Evolutionary conservation across 1,140 invertebrate genomes (phyloP), one percentile per base, ranked within the genome.

Genomic region (Sarcophaga bullata): DNA sequence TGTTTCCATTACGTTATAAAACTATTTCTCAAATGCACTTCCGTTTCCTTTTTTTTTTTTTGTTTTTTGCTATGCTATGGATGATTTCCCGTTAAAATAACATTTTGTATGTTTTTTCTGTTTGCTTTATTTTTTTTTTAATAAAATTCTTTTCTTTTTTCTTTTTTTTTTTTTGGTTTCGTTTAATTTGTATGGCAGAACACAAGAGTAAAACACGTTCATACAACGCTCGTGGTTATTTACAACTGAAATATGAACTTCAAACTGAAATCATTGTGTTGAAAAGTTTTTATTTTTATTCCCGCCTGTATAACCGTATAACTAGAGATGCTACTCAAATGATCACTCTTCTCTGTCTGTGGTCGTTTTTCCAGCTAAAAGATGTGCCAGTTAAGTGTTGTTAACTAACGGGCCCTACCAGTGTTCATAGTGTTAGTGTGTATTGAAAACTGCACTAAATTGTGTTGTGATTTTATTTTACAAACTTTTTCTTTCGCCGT

Each of bases 241-340:
- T 78, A 52, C 75, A 78, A 78, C 75, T 80, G 52, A 48, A 80
- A 46, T 62, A 80, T 48, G 19, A 80, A 58, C 46, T 80, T 37
- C 80, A 62, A 78, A 80, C 80, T 80, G 54, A 80, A 80, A 80
- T 68, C 80, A 48, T 25, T 15, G 52, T 37, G 15, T 37, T 58
- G 80, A 46, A 80, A 80, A 80, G 52, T 49, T 80, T 62, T 80
- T 80, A 80, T 80, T 62, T 80, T 80, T 80, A 80, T 52, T 78
- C 75, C 50, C 48, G n/a, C 54, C 15, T 58, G 54, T 58, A 58
- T n/a, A 58, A 58, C 52, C 25, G 25, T 37, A 37, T 37, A 58
- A 58, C 54, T 58, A 15, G n/a, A 58, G n/a, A 50, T 8, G 13
- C 8, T 52, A 52, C 13, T 52, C n/a, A 58, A n/a, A 58, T 58